phyloP scores from a whole-genome alignment of 2,797 vertebrate genomes.

The Poecilia velifera region DNA sequence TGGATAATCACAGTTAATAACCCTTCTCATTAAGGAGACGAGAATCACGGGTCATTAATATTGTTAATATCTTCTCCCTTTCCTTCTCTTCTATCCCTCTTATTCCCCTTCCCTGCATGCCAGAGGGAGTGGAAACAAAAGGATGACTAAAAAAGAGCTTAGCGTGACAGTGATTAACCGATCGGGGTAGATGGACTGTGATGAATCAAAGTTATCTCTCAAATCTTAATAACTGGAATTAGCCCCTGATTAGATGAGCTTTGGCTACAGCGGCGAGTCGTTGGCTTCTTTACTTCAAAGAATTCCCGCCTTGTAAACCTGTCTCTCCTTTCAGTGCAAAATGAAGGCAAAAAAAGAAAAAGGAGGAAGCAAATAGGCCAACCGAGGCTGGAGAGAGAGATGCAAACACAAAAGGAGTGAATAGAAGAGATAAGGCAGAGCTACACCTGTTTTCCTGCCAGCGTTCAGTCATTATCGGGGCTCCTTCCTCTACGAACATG shows the following conservation, averaged over 20 bases:
- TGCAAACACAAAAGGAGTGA: constrained; percentile 31
- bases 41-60: constrained; percentile 80
- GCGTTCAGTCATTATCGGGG: not conserved
- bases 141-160: constrained; percentile 64
- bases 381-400: constrained; percentile 38
- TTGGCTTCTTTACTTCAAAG: constrained; percentile 71
- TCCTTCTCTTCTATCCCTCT: constrained; percentile 59
- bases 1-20: constrained; percentile 82
- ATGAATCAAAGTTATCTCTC: constrained; percentile 81
- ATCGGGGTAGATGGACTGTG: constrained; percentile 77
- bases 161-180: constrained; percentile 79
- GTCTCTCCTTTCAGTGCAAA: constrained; percentile 42
- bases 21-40: constrained; percentile 77
- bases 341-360: constrained; percentile 23
- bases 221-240: constrained; percentile 83
- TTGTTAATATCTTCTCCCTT: constrained; percentile 79
- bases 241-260: constrained; percentile 79
- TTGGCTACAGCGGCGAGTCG: constrained; percentile 61
- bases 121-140: constrained; percentile 74
- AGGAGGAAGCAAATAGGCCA: constrained; percentile 45
- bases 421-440: constrained; percentile 29
- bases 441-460: constrained; percentile 56
- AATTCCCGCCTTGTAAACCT: constrained; percentile 63
- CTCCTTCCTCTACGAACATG: not conserved
- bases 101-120: constrained; percentile 54